Evolutionary conservation across 2,113 vertebrate genomes (phyloP), one percentile per base, ranked within the genome.

Genomic region (Trogon melanurus): DNA sequence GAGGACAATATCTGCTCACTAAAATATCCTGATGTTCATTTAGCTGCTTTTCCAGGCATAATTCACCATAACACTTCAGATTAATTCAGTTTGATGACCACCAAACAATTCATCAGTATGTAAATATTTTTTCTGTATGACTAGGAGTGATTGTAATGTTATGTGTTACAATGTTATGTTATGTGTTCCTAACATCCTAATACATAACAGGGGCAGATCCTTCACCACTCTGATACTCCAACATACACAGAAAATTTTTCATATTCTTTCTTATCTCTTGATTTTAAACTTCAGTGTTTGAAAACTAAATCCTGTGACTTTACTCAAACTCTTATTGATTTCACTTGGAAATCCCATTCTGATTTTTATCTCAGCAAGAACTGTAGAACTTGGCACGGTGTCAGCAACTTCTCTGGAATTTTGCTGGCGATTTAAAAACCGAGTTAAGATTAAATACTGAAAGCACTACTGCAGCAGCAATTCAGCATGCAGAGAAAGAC

Each of bases 131-230:
- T 81, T 60, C 51, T 65, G 20, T 69, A 48, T 70, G 41, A 85
- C 45, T 91, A 94, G 76, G 48, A 69, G 38, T 21, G 25, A 89
- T 60, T 75, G 80, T 60, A 56, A 72, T 65, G 48, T 76, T 91
- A 91, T 87, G 89, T 85, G 87, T 85, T 91, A n/a, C n/a, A n/a
- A n/a, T n/a, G n/a, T n/a, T n/a, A 72, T 65, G 48, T 76, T 91
- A 91, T 87, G 89, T 85, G 87, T 85, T 91, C 73, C 57, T 67
- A 67, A 56, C 45, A 91, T n/a, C 73, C 66, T 58, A 85, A 89
- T 48, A 87, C 32, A 23, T 58, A 61, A 54, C n/a, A 93, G 53
- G n/a, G 91, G 69, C 54, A 89, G 50, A 74, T 79, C 56, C 50
- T 66, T 38, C 19, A 81, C 78, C 13, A 8, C 61, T 61, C 48